Percentiles rank a stretch among this genome's conserved stretches.
phyloP scores from a whole-genome alignment of 2,113 vertebrate genomes.

The Suncus etruscus region DNA sequence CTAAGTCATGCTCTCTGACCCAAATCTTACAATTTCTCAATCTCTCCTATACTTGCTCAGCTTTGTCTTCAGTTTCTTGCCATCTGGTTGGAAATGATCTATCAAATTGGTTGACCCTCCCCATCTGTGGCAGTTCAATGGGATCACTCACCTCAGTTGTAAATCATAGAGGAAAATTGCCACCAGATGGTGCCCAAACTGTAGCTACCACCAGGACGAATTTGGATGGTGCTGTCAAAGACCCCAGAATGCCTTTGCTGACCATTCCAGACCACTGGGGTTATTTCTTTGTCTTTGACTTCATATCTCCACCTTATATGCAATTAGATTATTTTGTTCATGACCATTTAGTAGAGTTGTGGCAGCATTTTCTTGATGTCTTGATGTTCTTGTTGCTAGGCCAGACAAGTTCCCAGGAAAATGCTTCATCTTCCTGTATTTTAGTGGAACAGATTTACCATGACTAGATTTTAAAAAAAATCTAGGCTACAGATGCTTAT shows the following conservation, averaged over 20 bases:
- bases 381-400: constrained; percentile 38
- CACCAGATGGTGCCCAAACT: constrained; percentile 62
- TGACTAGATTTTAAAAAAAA: neutral
- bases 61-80: neutral
- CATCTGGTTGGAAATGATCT: neutral
- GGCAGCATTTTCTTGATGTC: neutral
- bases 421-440: neutral
- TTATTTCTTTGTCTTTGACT: constrained; percentile 3
- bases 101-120: neutral
- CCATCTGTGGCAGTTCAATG: neutral
- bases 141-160: neutral
- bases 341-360: neutral
- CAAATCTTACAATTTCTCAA: neutral
- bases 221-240: neutral
- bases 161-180: neutral
- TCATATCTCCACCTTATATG: neutral
- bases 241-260: neutral
- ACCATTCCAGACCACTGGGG: neutral
- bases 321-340: neutral
- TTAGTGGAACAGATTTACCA: neutral
- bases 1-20: neutral
- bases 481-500: neutral
- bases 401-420: neutral
- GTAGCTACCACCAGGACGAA: neutral
- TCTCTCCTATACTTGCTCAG: neutral